Conservation (phyloP, 2,113 vertebrate species). For the Pelobates fuscus region DNA sequence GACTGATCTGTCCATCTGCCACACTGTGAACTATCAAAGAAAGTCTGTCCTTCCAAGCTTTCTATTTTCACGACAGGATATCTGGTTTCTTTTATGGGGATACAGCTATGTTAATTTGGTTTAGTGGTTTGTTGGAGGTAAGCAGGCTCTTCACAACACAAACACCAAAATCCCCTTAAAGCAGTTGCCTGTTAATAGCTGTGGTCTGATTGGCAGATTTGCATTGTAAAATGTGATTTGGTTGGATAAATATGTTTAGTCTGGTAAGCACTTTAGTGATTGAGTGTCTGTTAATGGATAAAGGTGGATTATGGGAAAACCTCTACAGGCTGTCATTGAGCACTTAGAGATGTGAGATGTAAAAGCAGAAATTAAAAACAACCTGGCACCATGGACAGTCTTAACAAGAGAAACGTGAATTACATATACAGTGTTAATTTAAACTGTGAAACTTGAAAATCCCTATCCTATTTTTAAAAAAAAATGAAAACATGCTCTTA, state of each 20-base stretch:
- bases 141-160: constrained; percentile 79
- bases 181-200: constrained; percentile 76
- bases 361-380: constrained; percentile 63
- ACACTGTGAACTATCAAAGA: constrained; percentile 75
- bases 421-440: constrained; percentile 59
- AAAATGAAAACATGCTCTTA: too few species aligned
- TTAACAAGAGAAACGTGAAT: constrained; percentile 56
- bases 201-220: constrained; percentile 80
- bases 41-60: constrained; percentile 74
- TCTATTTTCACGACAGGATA: constrained; percentile 84
- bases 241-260: constrained; percentile 87
- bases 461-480: constrained; percentile 3
- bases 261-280: constrained; percentile 83
- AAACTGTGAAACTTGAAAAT: constrained; percentile 55
- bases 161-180: constrained; percentile 81
- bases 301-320: constrained; percentile 79
- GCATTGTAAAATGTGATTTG: constrained; percentile 81
- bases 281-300: constrained; percentile 87
- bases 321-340: constrained; percentile 78
- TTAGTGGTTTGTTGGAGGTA: constrained; percentile 84
- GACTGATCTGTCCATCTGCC: constrained; percentile 72
- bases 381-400: constrained; percentile 57
- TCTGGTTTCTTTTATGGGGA: constrained; percentile 88
- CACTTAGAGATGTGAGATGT: constrained; percentile 74
- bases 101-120: constrained; percentile 85